Percentiles rank a stretch among this genome's conserved stretches.
phyloP scores from a whole-genome alignment of 2,888 invertebrate species.

The Prosopocoilus inquinatus region DNA sequence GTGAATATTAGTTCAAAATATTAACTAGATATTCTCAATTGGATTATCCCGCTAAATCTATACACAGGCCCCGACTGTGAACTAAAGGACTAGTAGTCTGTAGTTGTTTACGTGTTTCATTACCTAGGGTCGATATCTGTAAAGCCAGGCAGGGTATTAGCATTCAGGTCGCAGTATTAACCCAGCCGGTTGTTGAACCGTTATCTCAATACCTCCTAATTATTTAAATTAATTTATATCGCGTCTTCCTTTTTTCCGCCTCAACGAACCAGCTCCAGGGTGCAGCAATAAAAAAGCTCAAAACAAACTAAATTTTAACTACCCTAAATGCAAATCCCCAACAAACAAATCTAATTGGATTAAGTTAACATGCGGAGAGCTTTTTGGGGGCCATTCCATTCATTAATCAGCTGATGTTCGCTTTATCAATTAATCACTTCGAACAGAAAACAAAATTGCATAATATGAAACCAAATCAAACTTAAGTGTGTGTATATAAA shows the following conservation, averaged over 20 bases:
- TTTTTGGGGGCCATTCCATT: no score
- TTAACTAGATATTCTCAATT: constrained; percentile 6
- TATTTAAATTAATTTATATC: constrained; percentile 26
- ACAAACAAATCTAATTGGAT: no score
- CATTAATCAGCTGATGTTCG: no score
- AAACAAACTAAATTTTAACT: no score
- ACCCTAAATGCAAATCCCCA: no score
- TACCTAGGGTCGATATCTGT: constrained; percentile 27
- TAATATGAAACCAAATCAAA: no score
- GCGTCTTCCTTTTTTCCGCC: constrained; percentile 12
- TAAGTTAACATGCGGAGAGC: no score
- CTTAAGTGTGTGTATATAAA: no score
- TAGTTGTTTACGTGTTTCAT: constrained; percentile 30
- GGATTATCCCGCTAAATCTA: constrained; percentile 15
- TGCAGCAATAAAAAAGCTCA: no score
- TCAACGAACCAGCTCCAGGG: no score
- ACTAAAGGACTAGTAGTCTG: constrained; percentile 19
- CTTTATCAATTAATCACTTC: no score
- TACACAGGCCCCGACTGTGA: constrained; percentile 7
- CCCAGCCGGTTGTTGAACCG: constrained; percentile 27
- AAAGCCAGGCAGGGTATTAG: constrained; percentile 24
- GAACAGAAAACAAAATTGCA: no score
- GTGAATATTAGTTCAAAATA: constrained; percentile 17
- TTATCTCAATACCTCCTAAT: constrained; percentile 25
- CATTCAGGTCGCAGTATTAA: constrained; percentile 25